Percentiles rank a stretch among this genome's conserved stretches.
Evolutionary conservation across 2,888 invertebrate species (phyloP).

Genomic region (Idaea biselata): DNA sequence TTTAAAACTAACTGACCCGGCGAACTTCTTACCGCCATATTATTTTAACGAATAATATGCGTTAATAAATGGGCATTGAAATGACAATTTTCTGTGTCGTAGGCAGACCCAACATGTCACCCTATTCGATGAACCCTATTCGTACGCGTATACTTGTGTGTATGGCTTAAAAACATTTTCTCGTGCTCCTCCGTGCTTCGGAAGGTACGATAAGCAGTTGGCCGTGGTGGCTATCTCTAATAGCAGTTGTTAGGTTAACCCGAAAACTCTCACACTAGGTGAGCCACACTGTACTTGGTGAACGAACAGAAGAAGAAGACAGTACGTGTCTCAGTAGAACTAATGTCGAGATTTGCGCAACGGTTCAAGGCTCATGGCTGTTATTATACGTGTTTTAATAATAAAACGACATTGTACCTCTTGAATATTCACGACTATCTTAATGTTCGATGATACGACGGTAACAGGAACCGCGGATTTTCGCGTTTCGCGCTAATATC

Average conservation of each 20-base stretch:
- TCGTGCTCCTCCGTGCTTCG: conserved; percentile 38
- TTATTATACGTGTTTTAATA: conserved; percentile 35
- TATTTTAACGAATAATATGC: no score
- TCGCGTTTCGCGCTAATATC: conserved; percentile 27
- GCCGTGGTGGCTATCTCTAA: conserved; percentile 18
- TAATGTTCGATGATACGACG: conserved; percentile 35
- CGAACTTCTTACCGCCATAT: no score
- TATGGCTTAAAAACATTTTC: no score
- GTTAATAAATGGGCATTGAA: no score
- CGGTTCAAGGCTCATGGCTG: conserved; percentile 71
- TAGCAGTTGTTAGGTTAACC: neutral
- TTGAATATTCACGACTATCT: conserved; percentile 44
- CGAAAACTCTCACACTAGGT: no score
- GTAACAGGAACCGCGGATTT: conserved; percentile 36
- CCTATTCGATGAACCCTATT: no score
- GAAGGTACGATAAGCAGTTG: conserved; percentile 44
- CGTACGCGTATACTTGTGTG: no score
- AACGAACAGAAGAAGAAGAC: no score
- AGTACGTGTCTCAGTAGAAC: conserved; percentile 36
- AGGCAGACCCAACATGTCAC: no score
- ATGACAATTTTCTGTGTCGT: no score
- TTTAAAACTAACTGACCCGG: no score
- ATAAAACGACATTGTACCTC: conserved; percentile 42
- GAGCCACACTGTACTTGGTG: no score
- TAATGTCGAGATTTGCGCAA: conserved; percentile 62